Evolutionary conservation across 2,888 invertebrate genomes (phyloP).

Genomic region (Campopleginae sp.): DNA sequence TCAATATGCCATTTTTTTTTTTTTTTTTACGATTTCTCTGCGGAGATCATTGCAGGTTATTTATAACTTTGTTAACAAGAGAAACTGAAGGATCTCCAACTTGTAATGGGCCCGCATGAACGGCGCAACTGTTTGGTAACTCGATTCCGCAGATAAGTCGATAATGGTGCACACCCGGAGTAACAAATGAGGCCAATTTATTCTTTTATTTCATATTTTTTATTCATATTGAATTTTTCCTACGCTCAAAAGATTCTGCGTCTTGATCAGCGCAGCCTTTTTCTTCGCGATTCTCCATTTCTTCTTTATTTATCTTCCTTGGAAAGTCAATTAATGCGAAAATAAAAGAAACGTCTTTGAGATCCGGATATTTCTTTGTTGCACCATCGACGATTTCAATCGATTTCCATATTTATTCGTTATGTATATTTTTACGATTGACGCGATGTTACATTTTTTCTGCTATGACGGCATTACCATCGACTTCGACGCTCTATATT

Average conservation of each 20-base stretch:
- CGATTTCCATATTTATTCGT: not conserved
- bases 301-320: not conserved
- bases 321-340: conserved; percentile 29
- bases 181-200: conserved; percentile 55
- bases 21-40: not conserved
- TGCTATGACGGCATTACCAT: not conserved
- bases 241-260: not conserved
- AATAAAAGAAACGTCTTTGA: conserved; percentile 26
- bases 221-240: not conserved
- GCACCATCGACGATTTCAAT: not conserved
- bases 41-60: not conserved
- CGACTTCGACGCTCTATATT: not conserved
- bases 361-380: conserved; percentile 1
- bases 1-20: not conserved
- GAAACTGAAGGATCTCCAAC: conserved; percentile 8
- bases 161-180: conserved; percentile 36
- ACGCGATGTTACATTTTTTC: not conserved
- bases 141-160: conserved; percentile 33
- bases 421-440: not conserved
- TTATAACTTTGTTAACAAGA: not conserved
- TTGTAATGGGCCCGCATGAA: conserved; percentile 27
- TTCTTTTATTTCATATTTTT: not conserved
- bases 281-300: not conserved
- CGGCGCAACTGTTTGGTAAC: conserved; percentile 5
- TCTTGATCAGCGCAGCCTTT: conserved; percentile 24